Evolutionary conservation across 1,140 invertebrate species (phyloP).

Genomic region (Lasaia peninsularis): DNA sequence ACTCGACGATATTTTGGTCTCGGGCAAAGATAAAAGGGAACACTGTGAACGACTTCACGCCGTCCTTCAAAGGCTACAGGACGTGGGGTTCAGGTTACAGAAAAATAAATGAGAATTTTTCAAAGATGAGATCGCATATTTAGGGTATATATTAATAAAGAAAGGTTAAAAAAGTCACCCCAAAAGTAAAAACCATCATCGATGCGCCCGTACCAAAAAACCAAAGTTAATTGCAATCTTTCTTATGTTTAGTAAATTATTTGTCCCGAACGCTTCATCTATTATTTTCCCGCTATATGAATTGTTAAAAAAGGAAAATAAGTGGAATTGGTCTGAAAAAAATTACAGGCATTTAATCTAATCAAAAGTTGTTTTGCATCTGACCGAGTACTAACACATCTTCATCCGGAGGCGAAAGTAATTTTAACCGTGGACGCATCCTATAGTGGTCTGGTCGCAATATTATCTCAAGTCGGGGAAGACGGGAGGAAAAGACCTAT

Average conservation of each 20-base stretch:
- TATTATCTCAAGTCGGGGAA: slow-evolving; percentile 21
- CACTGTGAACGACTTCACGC: slow-evolving; percentile 21
- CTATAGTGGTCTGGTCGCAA: slow-evolving; percentile 18
- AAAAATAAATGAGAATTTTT: slow-evolving; percentile 30
- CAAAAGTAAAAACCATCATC: slow-evolving; percentile 31
- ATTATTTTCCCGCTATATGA: slow-evolving; percentile 27
- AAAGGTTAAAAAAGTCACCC: slow-evolving; percentile 32
- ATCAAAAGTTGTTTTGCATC: slow-evolving; percentile 22
- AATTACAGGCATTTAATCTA: slow-evolving; percentile 15
- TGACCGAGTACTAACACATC: slow-evolving; percentile 23
- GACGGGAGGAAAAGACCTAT: slow-evolving; percentile 17
- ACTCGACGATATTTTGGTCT: slow-evolving; percentile 28
- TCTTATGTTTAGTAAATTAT: slow-evolving; percentile 39
- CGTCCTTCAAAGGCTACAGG: slow-evolving; percentile 21
- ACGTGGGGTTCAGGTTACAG: slow-evolving; percentile 29
- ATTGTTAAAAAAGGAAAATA: slow-evolving; percentile 1
- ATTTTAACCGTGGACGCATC: slow-evolving; percentile 24
- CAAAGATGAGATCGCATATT: slow-evolving; percentile 21
- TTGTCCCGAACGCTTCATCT: slow-evolving; percentile 22
- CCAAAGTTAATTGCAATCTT: slow-evolving; percentile 25
- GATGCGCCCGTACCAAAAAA: slow-evolving; percentile 22
- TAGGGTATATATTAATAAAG: slow-evolving; percentile 28
- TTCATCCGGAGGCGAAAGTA: slow-evolving; percentile 9
- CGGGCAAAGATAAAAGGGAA: slow-evolving; percentile 12
- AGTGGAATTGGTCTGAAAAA: background rate